These are phyloP conservation scores for Sander lucioperca DNA, from an alignment of 2,113 vertebrate species.

Conservation along the genomic window DNA sequence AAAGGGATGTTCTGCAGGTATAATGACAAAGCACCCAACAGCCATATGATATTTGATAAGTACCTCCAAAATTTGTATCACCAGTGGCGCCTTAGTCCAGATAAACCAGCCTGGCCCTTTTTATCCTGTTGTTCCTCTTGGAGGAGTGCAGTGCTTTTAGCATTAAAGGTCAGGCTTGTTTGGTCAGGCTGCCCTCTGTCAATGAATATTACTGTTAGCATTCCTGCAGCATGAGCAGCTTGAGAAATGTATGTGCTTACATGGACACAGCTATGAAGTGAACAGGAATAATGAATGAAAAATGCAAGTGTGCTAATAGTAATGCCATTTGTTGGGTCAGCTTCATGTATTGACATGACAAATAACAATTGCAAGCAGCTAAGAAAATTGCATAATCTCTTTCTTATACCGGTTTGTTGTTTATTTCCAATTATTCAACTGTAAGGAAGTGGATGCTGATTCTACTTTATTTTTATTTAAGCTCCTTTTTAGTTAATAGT, in stretches of 20 bases:
- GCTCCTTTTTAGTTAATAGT: no score
- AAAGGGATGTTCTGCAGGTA: not conserved
- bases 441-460: not conserved
- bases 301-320: not conserved
- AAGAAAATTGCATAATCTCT: not conserved
- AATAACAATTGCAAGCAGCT: slow-evolving; percentile 17
- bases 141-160: slow-evolving; percentile 56
- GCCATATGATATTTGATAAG: slow-evolving; percentile 37
- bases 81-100: slow-evolving; percentile 19
- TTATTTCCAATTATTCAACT: not conserved
- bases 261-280: slow-evolving; percentile 3
- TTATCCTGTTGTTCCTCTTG: slow-evolving; percentile 33
- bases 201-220: slow-evolving; percentile 68
- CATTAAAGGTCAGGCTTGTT: slow-evolving; percentile 72
- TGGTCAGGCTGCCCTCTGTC: slow-evolving; percentile 63
- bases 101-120: slow-evolving; percentile 41
- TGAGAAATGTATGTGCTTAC: slow-evolving; percentile 45
- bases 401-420: not conserved
- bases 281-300: slow-evolving; percentile 25
- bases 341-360: slow-evolving; percentile 4
- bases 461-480: not conserved
- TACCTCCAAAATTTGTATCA: slow-evolving; percentile 43
- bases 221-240: slow-evolving; percentile 66
- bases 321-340: slow-evolving; percentile 23
- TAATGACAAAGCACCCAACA: slow-evolving; percentile 11